Percentiles rank a stretch among this genome's conserved stretches.
Evolutionary conservation across 92 coral and sea anemone genomes (phyloP).

Genomic region (Palythoa caribaeorum): DNA sequence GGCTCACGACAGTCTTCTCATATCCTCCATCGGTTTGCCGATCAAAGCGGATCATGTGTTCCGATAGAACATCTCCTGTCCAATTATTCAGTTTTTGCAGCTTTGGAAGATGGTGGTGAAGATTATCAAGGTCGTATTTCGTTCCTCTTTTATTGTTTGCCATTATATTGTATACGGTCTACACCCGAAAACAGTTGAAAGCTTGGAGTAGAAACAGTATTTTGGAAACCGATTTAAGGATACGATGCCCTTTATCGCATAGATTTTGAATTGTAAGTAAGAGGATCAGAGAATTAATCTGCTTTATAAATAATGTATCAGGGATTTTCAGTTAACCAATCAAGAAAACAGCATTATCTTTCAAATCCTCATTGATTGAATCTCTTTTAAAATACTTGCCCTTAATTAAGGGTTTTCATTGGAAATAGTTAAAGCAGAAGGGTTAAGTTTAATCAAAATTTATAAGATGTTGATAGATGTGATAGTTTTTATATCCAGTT

Average conservation of each 20-base stretch:
- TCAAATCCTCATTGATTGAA: background rate
- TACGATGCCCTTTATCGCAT: too few species aligned
- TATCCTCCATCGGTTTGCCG: background rate
- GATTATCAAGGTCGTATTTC: slow-evolving; percentile 6
- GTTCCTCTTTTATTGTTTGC: background rate
- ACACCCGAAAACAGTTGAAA: background rate
- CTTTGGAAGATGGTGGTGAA: slow-evolving; percentile 17
- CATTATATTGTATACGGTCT: background rate
- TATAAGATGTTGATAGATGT: too few species aligned
- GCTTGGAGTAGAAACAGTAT: background rate
- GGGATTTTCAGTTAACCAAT: background rate
- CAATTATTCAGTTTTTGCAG: slow-evolving; percentile 26
- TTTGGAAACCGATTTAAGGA: background rate
- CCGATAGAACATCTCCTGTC: slow-evolving; percentile 27
- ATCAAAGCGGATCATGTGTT: slow-evolving; percentile 28
- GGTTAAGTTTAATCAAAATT: background rate
- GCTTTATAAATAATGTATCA: background rate
- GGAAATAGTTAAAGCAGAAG: background rate
- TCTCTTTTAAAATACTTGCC: background rate
- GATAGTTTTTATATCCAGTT: too few species aligned
- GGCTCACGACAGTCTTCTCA: background rate
- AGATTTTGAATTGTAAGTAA: background rate
- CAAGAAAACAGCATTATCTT: background rate
- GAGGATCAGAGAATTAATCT: background rate
- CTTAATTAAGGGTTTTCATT: background rate